phyloP scores from a whole-genome alignment of 2,888 invertebrate species.

The Thera britannica region DNA sequence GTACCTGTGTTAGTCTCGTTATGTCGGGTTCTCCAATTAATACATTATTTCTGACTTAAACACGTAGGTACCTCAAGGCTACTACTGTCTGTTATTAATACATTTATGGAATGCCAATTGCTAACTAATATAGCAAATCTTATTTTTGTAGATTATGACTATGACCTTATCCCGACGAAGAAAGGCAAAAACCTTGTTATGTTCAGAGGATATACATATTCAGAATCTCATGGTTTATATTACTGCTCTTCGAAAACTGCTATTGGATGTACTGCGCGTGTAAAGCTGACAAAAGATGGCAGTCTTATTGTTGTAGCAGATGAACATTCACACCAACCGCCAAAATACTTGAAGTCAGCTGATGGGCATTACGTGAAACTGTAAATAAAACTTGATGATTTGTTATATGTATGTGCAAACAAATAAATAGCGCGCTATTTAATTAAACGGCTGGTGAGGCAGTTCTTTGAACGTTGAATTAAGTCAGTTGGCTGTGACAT shows the following conservation, averaged over 20 bases:
- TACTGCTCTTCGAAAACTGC: constrained; percentile 16
- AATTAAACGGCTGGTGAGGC: too few species aligned
- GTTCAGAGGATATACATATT: constrained; percentile 19
- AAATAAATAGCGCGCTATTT: too few species aligned
- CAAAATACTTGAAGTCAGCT: background rate
- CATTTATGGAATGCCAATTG: background rate
- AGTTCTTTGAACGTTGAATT: too few species aligned
- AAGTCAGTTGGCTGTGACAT: too few species aligned
- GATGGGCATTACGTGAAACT: constrained; percentile 7
- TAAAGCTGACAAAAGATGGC: constrained; percentile 6
- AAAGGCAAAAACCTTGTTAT: constrained; percentile 20
- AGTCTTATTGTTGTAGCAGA: background rate
- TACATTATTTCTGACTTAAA: too few species aligned
- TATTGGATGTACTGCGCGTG: constrained; percentile 3
- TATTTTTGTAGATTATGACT: too few species aligned
- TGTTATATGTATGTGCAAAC: background rate
- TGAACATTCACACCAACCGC: constrained; percentile 7
- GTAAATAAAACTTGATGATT: too few species aligned
- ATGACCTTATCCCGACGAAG: constrained; percentile 18
- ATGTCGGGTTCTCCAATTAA: too few species aligned
- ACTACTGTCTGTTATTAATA: too few species aligned
- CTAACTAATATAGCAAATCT: too few species aligned
- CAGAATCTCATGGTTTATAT: constrained; percentile 15
- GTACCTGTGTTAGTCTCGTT: too few species aligned
- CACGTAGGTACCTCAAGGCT: too few species aligned